Conservation (phyloP, 2,797 vertebrate genomes). For the Pipistrellus nathusii region DNA sequence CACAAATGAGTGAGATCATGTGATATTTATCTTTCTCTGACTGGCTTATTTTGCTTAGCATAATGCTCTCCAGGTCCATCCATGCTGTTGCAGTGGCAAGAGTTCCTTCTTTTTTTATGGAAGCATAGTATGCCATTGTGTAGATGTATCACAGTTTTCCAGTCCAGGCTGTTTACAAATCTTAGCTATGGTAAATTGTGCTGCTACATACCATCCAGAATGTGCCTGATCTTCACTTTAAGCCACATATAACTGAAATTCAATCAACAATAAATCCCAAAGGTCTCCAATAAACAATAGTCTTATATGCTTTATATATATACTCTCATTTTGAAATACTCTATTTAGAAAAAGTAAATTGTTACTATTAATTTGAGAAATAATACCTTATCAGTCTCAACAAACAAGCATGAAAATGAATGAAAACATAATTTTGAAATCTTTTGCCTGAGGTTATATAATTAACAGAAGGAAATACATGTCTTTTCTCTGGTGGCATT, state of each 20-base stretch:
- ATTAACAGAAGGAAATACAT: conserved; percentile 20
- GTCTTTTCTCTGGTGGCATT: background rate
- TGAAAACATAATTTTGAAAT: conserved; percentile 10
- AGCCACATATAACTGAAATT: background rate
- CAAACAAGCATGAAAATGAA: background rate
- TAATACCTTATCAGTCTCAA: background rate
- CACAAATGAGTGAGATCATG: too few relatives aligned
- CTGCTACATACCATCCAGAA: too few relatives aligned
- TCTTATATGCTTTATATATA: background rate
- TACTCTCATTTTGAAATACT: background rate
- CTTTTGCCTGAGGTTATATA: background rate
- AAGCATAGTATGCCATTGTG: too few relatives aligned
- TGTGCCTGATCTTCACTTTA: too few relatives aligned
- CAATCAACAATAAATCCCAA: background rate
- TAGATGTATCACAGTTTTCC: too few relatives aligned
- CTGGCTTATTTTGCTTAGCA: too few relatives aligned
- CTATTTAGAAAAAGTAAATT: background rate
- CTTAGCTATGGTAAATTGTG: too few relatives aligned
- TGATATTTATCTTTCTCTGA: too few relatives aligned
- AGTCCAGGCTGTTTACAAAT: too few relatives aligned
- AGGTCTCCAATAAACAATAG: background rate
- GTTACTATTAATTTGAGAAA: conserved; percentile 43
- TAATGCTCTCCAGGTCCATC: too few relatives aligned
- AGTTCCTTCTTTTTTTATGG: too few relatives aligned
- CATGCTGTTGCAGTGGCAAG: too few relatives aligned